Base-by-base conservation (phyloP, 2,797 vertebrate species). In the Pantherophis alleghaniensis region DNA sequence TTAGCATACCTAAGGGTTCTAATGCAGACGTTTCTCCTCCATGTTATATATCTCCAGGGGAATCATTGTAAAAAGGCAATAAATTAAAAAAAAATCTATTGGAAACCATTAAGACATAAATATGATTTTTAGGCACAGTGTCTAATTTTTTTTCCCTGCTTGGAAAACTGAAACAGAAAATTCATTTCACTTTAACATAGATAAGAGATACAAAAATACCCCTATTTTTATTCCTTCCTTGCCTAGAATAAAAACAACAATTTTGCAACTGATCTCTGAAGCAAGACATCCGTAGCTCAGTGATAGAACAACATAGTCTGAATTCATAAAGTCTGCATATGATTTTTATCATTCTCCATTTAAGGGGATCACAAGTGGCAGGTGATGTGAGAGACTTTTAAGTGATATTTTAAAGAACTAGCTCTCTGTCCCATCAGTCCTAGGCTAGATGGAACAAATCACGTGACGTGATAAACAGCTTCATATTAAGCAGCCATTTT, bases 21-120 rank as follows among this genome's bases (percentile, higher is more conserved):
- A 98, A 98, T 98, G 98, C 98, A 98, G 98, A 98, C 97, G 98
- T 98, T 98, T 97, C 98, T 98, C 97, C 98, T 98, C 98, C 98
- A 98, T 98, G 98, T 98, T 97, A 98, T 97, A 98, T 98, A 98
- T 97, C 98, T 98, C 98, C 98, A 97, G 96, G 97, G 96, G 93
- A 83, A 94, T 96, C 98, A 98, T 98, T 97, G 97, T 97, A 97
- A 98, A 98, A 97, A 98, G 98, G 98, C 97, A 98, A 98, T 97
- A 98, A 95, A 98, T 98, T 98, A 98, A 98, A 97, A 96, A 96
- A 97, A 97, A 97, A 95, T 97, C 97, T 97, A 96, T 97, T 97
- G 97, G 97, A 97, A 97, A 97, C 95, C 96, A 96, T 97, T 92
- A 95, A 95, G 97, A 98, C 96, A 98, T 90, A 96, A 42, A 98